Evolutionary conservation across 2,888 invertebrate species (phyloP), one percentile per base, ranked within the genome.

Genomic region (Idaea biselata): DNA sequence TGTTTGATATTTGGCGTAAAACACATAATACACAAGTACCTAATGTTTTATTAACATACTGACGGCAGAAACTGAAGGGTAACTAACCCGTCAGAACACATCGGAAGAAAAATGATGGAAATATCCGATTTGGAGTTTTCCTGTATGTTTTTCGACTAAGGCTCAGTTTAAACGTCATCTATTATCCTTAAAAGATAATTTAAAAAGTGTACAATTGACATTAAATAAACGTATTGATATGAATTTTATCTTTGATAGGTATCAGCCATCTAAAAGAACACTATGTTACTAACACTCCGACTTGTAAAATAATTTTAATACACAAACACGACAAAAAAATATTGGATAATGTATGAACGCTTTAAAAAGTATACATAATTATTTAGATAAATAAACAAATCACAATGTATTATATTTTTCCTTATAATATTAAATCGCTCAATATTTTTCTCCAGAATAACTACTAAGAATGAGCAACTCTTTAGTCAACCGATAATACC

Each of bases 381-480:
- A 60, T 61, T 57, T 16, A 53, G 59, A 65, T 59, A 1, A 25
- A 53, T 71, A 66, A 69, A 65, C 66, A 69, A 65, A 44, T 14
- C 44, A 44, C 44, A 25, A 3, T 25, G 1, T 11, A 11, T 0
- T 44, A 3, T 44, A 14, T 44, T 44, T 5, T 44, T 44, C 2
- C 7, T 33, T 7, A n/a, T n/a, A n/a, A n/a, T 1, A 7, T 7
- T 33, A 33, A 33, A 44, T 11, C 32, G 16, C 16, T 16, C 8
- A 44, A 16, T 25, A 58, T n/a, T 14, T n/a, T 32, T 14, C 16
- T 17, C 16, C 25, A 44, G 55, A 54, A 17, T 14, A 59, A 14
- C n/a, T 60, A 54, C 60, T 16, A 53, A 60, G n/a, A 60, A 60
- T 54, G 44, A 60, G 60, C 55, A 58, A 18, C 18, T 25, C 6